phyloP scores from a whole-genome alignment of 2,113 vertebrate genomes.

The Pituophis catenifer region DNA sequence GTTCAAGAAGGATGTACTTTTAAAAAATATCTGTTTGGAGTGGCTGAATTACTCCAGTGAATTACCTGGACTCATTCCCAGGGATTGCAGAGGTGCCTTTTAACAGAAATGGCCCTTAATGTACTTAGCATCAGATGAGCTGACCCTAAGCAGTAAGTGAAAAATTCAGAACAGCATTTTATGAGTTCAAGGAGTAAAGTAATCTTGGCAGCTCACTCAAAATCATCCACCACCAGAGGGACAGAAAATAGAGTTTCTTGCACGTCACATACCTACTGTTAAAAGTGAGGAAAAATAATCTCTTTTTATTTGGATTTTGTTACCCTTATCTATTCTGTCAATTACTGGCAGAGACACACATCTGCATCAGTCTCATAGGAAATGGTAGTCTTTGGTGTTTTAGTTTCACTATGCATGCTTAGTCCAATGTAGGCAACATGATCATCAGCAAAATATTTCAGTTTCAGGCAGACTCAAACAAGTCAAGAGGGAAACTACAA shows the following conservation, averaged over 20 bases:
- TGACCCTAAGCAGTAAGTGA: constrained; percentile 42
- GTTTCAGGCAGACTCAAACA: not conserved
- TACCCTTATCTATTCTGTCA: not conserved
- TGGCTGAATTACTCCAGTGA: not conserved
- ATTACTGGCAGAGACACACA: not conserved
- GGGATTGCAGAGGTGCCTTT: constrained; percentile 7
- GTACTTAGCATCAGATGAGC: constrained; percentile 10
- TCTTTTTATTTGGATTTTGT: not conserved
- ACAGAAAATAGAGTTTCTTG: not conserved
- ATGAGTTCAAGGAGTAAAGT: constrained; percentile 17
- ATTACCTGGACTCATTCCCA: constrained; percentile 9
- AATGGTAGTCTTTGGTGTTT: not conserved
- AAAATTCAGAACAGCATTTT: constrained; percentile 7
- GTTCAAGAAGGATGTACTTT: constrained; percentile 32
- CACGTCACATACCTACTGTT: not conserved
- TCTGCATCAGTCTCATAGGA: not conserved
- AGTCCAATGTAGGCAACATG: not conserved
- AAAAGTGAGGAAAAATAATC: not conserved
- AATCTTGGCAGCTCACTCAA: constrained; percentile 6
- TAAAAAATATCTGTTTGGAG: constrained; percentile 15
- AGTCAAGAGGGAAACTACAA: not conserved
- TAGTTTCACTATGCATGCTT: not conserved
- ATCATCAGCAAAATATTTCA: not conserved
- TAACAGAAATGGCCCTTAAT: constrained; percentile 33
- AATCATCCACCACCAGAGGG: not conserved